Base-by-base conservation (phyloP, 2,888 invertebrate genomes). In the Crioceris asparagi region DNA sequence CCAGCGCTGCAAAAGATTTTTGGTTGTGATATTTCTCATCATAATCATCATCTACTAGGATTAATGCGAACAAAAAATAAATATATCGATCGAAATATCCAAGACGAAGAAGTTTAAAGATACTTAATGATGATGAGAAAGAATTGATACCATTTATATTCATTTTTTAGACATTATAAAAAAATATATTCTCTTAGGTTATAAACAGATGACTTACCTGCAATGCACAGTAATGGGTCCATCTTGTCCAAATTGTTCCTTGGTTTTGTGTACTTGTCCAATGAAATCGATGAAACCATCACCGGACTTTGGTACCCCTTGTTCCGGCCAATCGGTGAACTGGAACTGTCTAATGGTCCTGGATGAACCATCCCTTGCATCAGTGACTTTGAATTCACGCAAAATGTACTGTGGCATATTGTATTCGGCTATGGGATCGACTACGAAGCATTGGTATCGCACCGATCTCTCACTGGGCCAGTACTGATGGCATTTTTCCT, bases 251-350 rank as follows among this genome's bases (percentile, higher is more conserved):
- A 99, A 99, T 65, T 98, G 97, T 60, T 96, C 94, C 69, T 99
- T 98, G 35, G 98, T 98, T 69, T 97, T 97, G 70, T 99, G 98
- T 32, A 99, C 96, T 65, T 98, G 97, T 5, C 96, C 94, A 51
- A 99, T 90, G 69, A 98, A 98, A 67, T 99, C 97, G 51, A 98
- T 96, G 68, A 99, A 98, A 26, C 93, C 93, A 61, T 98, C 98
- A 1, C 94, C 96, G 26, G 90, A 91, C 64, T 94, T 94, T 6
- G 98, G 98, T 21, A 96, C 94, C 16, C 94, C 90, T 61, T 86
- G 93, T 60, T 84, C 98, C 0, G 92, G 92, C 92, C 92, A 92
- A 64, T 92, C 92, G 40, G 86, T 90, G 67, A 92, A 92, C 60
- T 92, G 94, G 73, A 96, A 96, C 66, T 96, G 94, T 35, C 94